Percentiles rank a stretch among this genome's conserved stretches.
phyloP scores from a whole-genome alignment of 1,140 invertebrate species.

The Uloborus diversus region DNA sequence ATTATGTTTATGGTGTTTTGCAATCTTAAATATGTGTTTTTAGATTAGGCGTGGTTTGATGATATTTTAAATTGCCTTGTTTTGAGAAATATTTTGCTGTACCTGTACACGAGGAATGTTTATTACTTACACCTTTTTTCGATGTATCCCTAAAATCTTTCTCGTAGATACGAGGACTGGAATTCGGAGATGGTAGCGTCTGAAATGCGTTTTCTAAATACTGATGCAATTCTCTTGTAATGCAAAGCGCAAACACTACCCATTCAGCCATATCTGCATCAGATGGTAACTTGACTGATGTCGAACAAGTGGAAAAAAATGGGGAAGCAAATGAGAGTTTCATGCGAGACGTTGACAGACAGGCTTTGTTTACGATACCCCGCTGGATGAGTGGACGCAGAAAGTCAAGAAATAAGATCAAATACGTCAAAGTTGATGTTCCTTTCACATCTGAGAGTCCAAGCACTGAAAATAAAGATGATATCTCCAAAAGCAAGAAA shows the following conservation, averaged over 20 bases:
- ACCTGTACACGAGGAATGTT: not conserved
- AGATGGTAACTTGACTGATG: constrained; percentile 38
- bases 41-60: constrained; percentile 28
- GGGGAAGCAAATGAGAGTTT: not conserved
- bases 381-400: constrained; percentile 44
- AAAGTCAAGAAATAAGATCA: constrained; percentile 24
- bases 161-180: not conserved
- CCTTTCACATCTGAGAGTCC: not conserved
- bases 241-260: constrained; percentile 17
- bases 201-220: not conserved
- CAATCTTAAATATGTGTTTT: constrained; percentile 1
- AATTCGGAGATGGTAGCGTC: not conserved
- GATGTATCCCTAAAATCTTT: not conserved
- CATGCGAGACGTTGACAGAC: constrained; percentile 18
- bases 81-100: not conserved
- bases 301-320: constrained; percentile 7
- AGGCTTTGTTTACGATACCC: constrained; percentile 45
- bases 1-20: constrained; percentile 30
- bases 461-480: not conserved
- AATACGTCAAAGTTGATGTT: constrained; percentile 39
- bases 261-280: constrained; percentile 35
- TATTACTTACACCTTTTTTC: not conserved
- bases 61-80: not conserved
- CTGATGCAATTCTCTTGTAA: constrained; percentile 28
- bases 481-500: not conserved